These are phyloP conservation scores for Otocyon megalotis DNA, from an alignment of 2,113 vertebrate genomes.

Conservation along the genomic window DNA sequence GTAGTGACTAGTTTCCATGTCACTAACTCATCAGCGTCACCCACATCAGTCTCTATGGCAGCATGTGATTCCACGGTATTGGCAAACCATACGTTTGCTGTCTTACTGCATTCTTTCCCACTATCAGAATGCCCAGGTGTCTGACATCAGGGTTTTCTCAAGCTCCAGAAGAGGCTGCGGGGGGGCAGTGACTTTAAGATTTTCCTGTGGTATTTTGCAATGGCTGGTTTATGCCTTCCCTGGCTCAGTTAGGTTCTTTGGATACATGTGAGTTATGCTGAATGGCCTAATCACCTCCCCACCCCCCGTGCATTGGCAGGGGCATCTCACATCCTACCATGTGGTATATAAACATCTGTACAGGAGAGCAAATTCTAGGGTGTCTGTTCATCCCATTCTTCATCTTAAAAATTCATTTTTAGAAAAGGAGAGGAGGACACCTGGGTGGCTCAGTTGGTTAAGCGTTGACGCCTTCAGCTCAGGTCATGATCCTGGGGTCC, in stretches of 20 bases:
- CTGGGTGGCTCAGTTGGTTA: too few species aligned
- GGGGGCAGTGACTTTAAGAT: neutral
- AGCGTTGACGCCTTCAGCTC: too few species aligned
- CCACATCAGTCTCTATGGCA: neutral
- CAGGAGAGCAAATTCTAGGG: neutral
- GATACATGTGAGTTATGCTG: rapidly evolving
- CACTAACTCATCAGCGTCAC: neutral
- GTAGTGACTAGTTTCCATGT: neutral
- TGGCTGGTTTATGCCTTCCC: neutral
- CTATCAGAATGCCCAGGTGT: neutral
- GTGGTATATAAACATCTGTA: rapidly evolving
- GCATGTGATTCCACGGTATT: neutral
- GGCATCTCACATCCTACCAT: neutral
- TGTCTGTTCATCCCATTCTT: neutral
- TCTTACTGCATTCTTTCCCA: neutral
- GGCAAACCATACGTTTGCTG: neutral
- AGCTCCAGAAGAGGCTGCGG: neutral
- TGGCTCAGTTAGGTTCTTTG: neutral
- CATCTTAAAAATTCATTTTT: slow-evolving; percentile 4
- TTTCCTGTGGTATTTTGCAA: neutral
- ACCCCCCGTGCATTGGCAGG: neutral
- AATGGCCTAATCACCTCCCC: too few species aligned
- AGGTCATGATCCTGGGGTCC: too few species aligned
- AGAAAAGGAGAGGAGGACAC: neutral
- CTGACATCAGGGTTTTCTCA: neutral